Conservation (phyloP, 1,140 invertebrate species). For the Pectinophora gossypiella region DNA sequence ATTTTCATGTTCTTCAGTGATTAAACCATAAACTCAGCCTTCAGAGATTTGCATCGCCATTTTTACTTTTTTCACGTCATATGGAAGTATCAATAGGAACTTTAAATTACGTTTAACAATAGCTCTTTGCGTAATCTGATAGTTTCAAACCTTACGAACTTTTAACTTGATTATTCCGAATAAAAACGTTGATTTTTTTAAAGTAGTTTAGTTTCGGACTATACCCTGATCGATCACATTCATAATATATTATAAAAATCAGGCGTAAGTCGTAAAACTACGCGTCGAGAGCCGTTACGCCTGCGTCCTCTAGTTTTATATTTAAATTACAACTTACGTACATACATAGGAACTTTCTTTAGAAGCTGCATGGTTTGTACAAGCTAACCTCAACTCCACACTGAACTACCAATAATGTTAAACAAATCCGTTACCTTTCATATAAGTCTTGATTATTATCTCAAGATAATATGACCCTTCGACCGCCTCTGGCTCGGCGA, state of each 20-base stretch:
- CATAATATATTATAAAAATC: conserved; percentile 36
- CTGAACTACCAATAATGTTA: conserved; percentile 68
- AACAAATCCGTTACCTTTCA: conserved; percentile 55
- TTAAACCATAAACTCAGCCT: too few relatives aligned
- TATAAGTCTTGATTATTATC: conserved; percentile 45
- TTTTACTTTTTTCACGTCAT: too few relatives aligned
- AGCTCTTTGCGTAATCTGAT: too few relatives aligned
- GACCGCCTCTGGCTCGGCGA: conserved; percentile 12
- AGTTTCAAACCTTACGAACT: too few relatives aligned
- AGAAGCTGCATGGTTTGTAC: conserved; percentile 75
- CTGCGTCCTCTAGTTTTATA: conserved; percentile 61
- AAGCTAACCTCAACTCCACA: conserved; percentile 72
- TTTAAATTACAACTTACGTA: conserved; percentile 73
- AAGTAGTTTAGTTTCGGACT: too few relatives aligned
- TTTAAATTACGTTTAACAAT: conserved; percentile 11
- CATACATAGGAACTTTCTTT: conserved; percentile 75
- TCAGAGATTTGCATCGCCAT: too few relatives aligned
- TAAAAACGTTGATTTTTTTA: too few relatives aligned
- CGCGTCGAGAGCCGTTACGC: conserved; percentile 34
- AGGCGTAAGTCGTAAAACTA: conserved; percentile 27
- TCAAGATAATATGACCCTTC: conserved; percentile 32
- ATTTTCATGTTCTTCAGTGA: too few relatives aligned
- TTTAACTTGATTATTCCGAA: too few relatives aligned
- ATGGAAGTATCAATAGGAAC: conserved; percentile 30
- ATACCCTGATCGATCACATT: conserved; percentile 59